Evolutionary conservation across 2,888 invertebrate genomes (phyloP).

Genomic region (Pelosia muscerda): DNA sequence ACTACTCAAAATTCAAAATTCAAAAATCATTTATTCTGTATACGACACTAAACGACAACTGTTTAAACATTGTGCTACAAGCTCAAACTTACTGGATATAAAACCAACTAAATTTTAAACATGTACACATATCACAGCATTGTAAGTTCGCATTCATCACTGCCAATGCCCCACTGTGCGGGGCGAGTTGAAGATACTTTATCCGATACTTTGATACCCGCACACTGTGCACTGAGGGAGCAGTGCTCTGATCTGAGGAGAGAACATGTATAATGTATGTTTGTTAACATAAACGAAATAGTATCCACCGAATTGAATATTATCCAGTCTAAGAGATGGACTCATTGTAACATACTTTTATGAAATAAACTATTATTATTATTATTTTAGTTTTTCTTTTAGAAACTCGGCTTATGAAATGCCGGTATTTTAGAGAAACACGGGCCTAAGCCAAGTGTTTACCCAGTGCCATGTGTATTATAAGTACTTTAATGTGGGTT

Average conservation of each 20-base stretch:
- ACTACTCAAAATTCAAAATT: too few relatives aligned
- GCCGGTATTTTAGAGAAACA: too few relatives aligned
- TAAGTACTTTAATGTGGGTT: too few relatives aligned
- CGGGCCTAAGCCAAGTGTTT: too few relatives aligned
- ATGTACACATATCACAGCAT: conserved; percentile 14
- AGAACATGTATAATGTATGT: conserved; percentile 16
- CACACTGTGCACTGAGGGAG: conserved; percentile 6
- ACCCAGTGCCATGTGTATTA: too few relatives aligned
- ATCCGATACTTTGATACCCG: conserved; percentile 19
- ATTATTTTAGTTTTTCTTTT: too few relatives aligned
- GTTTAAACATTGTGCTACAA: conserved; percentile 12
- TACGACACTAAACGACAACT: too few relatives aligned
- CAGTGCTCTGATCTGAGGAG: conserved; percentile 3
- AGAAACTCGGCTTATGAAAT: too few relatives aligned
- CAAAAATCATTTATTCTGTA: too few relatives aligned
- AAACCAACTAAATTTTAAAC: neutral
- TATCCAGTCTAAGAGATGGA: too few relatives aligned
- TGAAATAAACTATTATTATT: too few relatives aligned
- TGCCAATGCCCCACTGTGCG: conserved; percentile 12
- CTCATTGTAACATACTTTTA: too few relatives aligned
- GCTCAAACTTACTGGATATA: neutral
- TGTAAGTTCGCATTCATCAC: conserved; percentile 37
- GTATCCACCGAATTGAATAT: neutral
- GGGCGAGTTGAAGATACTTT: conserved; percentile 10
- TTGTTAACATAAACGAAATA: neutral